phyloP scores from a whole-genome alignment of 2,113 vertebrate species.

The Cisticola juncidis region DNA sequence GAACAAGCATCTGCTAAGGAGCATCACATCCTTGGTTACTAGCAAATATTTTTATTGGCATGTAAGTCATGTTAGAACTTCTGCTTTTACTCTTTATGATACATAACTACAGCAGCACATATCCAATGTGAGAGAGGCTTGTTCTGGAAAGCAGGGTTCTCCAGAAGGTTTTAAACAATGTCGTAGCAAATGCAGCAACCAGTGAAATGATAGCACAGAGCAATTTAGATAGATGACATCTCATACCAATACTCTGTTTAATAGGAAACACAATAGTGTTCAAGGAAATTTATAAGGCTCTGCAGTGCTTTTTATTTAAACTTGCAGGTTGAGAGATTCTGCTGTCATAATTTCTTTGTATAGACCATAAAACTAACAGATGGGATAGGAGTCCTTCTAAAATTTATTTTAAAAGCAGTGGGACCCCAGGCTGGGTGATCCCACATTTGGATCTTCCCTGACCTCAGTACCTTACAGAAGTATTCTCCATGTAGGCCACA shows the following conservation, averaged over 20 bases:
- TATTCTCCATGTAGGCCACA: background rate
- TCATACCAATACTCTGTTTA: background rate
- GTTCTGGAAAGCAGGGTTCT: background rate
- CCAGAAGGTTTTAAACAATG: background rate
- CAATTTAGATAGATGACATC: background rate
- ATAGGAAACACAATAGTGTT: background rate
- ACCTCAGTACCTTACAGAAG: background rate
- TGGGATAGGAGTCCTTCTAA: background rate
- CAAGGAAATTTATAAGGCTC: background rate
- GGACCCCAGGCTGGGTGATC: background rate
- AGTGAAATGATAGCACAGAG: background rate
- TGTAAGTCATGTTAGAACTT: conserved; percentile 33
- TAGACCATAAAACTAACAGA: background rate
- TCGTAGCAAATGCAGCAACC: background rate
- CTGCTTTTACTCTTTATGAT: conserved; percentile 1
- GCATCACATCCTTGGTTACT: background rate
- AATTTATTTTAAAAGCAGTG: background rate
- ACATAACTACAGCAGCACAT: background rate
- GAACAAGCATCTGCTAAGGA: conserved; percentile 16
- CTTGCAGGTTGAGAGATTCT: background rate
- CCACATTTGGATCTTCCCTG: background rate
- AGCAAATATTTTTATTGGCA: conserved; percentile 47
- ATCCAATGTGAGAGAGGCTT: background rate
- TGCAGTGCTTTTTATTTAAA: background rate
- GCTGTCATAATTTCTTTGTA: background rate